A percentile compares a stretch with the other conserved stretches of the same genome.
These are phyloP conservation scores for Paelopatides confundens DNA, from an alignment of 53 echinoderm and acorn worm genomes.

Conservation along the genomic window DNA sequence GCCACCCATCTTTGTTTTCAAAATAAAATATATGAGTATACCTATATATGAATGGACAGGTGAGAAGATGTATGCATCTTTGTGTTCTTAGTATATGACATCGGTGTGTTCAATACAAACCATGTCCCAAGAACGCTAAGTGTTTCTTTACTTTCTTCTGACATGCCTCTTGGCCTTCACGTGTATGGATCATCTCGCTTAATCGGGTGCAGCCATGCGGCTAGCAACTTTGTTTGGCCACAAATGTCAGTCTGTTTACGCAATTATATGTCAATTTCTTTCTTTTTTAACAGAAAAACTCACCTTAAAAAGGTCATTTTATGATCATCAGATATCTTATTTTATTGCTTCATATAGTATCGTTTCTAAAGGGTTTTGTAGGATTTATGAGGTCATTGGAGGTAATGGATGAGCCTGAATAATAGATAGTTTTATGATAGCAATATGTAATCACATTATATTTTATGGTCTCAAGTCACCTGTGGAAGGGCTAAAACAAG, in stretches of 20 bases:
- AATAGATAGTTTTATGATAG: background rate
- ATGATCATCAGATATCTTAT: background rate
- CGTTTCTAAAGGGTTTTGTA: background rate
- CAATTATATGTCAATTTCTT: constrained; percentile 38
- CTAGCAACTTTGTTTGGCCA: constrained; percentile 22
- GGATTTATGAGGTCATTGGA: constrained; percentile 15
- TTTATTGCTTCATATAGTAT: background rate
- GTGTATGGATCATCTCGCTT: background rate
- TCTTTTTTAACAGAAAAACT: background rate
- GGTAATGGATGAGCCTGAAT: background rate
- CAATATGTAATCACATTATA: background rate
- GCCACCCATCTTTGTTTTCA: no score
- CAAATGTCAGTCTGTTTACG: constrained; percentile 37
- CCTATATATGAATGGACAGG: no score
- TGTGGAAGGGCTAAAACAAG: background rate
- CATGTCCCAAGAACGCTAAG: no score
- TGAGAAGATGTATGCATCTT: no score
- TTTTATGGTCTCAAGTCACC: constrained; percentile 32
- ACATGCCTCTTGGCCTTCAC: background rate
- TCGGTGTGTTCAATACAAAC: no score
- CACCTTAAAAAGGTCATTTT: constrained; percentile 24
- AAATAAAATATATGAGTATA: no score
- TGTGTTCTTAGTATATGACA: no score
- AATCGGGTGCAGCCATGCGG: background rate
- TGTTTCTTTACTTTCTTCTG: no score